These are phyloP conservation scores for Galleria mellonella DNA, from an alignment of 1,140 invertebrate genomes.

Conservation along the genomic window DNA sequence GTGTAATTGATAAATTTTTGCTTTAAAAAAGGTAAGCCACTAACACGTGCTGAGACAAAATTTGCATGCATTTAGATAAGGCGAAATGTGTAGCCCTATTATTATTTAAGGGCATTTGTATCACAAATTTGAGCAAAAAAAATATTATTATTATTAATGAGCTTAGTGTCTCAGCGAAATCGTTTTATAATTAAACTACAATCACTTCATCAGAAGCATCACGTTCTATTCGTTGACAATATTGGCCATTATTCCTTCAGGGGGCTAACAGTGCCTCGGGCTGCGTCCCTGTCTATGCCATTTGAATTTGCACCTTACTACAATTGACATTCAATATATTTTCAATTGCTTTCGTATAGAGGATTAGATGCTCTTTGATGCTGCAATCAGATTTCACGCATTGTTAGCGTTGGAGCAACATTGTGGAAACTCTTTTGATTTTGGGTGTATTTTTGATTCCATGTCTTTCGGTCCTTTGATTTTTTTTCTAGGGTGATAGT, in stretches of 20 bases:
- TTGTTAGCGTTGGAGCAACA: conserved; percentile 4
- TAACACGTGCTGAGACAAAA: too few relatives aligned
- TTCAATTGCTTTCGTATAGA: conserved; percentile 5
- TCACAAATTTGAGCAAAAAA: too few relatives aligned
- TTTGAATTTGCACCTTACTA: conserved; percentile 18
- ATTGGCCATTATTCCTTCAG: conserved; percentile 28
- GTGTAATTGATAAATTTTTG: too few relatives aligned
- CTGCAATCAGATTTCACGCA: conserved; percentile 8
- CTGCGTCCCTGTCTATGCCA: neutral
- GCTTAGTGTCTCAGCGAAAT: too few relatives aligned
- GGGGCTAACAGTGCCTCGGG: conserved; percentile 30
- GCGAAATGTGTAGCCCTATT: too few relatives aligned
- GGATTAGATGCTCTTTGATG: conserved; percentile 3
- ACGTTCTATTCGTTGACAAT: conserved; percentile 18
- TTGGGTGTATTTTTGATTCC: conserved; percentile 10
- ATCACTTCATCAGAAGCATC: too few relatives aligned
- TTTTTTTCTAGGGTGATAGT: too few relatives aligned
- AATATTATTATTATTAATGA: too few relatives aligned
- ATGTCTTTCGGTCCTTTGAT: conserved; percentile 3
- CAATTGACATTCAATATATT: conserved; percentile 9
- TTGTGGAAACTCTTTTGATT: conserved; percentile 5
- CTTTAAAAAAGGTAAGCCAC: too few relatives aligned
- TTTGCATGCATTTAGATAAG: too few relatives aligned
- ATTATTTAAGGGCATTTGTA: too few relatives aligned
- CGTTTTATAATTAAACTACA: too few relatives aligned